Conservation (phyloP, 2,113 vertebrate species). For the Anoura caudifer region DNA sequence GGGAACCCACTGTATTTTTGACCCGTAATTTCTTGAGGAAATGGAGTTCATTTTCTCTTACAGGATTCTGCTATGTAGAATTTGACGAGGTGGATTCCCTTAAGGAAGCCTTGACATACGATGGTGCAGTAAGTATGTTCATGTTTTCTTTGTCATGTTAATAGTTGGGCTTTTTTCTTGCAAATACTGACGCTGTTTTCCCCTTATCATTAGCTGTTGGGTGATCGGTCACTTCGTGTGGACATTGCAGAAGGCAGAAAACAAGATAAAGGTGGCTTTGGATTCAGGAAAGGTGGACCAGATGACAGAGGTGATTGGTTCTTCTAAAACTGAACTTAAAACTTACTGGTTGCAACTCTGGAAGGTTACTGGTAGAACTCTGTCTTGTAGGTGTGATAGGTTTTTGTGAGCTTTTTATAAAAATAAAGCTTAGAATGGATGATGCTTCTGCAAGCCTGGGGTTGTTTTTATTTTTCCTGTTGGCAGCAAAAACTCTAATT, state of each 20-base stretch:
- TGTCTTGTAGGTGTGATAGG: background rate
- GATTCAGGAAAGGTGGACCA: constrained; percentile 92
- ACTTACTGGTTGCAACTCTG: background rate
- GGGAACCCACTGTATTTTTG: too few species aligned
- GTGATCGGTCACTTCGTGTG: constrained; percentile 92
- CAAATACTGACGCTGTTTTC: constrained; percentile 35
- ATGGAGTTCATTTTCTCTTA: constrained; percentile 55
- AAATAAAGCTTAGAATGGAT: background rate
- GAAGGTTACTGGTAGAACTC: background rate
- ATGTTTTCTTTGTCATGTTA: background rate
- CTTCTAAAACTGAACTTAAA: background rate
- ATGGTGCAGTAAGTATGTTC: constrained; percentile 93
- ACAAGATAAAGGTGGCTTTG: constrained; percentile 95
- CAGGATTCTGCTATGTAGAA: constrained; percentile 99
- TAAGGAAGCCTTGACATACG: constrained; percentile 96
- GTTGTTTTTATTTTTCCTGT: background rate
- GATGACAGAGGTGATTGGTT: constrained; percentile 93
- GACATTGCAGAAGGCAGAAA: constrained; percentile 98
- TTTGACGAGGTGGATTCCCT: constrained; percentile 98
- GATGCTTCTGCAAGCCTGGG: constrained; percentile 14
- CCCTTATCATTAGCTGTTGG: constrained; percentile 85
- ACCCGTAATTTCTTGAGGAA: background rate
- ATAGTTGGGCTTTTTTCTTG: background rate
- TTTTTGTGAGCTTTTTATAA: background rate
- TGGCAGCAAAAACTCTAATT: background rate